phyloP scores from a whole-genome alignment of 2,797 vertebrate genomes.

The Triplophysa yarkandensis region DNA sequence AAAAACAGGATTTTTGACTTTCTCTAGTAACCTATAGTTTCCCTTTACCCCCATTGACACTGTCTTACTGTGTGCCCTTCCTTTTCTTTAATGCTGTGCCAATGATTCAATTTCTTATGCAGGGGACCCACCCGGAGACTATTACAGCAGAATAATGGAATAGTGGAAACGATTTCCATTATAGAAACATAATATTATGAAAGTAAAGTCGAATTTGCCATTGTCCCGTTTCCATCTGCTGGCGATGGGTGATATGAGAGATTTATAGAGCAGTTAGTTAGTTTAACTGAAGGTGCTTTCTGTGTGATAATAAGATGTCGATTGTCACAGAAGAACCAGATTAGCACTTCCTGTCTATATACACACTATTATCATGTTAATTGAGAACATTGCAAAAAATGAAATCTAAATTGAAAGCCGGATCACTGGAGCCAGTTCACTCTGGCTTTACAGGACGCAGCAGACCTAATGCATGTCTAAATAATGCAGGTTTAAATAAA shows the following conservation, averaged over 20 bases:
- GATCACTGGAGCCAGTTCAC: constrained; percentile 57
- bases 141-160: constrained; percentile 76
- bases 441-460: constrained; percentile 62
- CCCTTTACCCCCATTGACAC: neutral
- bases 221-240: constrained; percentile 67
- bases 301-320: constrained; percentile 69
- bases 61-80: neutral
- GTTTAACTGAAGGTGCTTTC: constrained; percentile 74
- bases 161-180: constrained; percentile 64
- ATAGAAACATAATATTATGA: constrained; percentile 62
- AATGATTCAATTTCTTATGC: constrained; percentile 57
- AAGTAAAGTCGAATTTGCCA: constrained; percentile 73
- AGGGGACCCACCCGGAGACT: constrained; percentile 50
- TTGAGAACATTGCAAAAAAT: constrained; percentile 50
- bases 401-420: constrained; percentile 62
- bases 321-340: constrained; percentile 64
- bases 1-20: neutral
- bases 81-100: constrained; percentile 22
- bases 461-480: neutral
- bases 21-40: neutral
- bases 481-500: too few species aligned
- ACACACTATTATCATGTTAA: constrained; percentile 76
- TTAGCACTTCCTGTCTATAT: constrained; percentile 64
- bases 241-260: constrained; percentile 68
- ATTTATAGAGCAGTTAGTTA: constrained; percentile 76